phyloP scores from a whole-genome alignment of 2,888 invertebrate species.

The Acrocyrtus sp. region DNA sequence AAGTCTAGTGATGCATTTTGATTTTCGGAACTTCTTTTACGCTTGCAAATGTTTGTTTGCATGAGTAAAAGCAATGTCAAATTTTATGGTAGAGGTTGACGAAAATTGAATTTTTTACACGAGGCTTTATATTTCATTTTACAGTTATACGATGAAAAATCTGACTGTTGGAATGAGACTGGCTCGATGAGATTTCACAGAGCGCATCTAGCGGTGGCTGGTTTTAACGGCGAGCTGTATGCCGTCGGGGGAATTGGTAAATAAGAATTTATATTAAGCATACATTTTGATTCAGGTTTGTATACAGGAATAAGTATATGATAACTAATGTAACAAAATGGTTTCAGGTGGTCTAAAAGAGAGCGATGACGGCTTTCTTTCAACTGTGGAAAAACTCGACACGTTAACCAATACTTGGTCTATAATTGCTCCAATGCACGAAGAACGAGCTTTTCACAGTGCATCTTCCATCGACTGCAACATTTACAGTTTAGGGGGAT shows the following conservation, averaged over 20 bases:
- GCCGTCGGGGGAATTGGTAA: slow-evolving; percentile 64
- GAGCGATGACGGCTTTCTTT: slow-evolving; percentile 59
- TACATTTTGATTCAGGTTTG: too few species aligned
- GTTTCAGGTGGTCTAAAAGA: slow-evolving; percentile 61
- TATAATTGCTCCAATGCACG: slow-evolving; percentile 64
- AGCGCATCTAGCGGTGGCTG: slow-evolving; percentile 64
- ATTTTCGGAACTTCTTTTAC: too few species aligned
- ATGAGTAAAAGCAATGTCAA: background rate
- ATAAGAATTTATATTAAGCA: too few species aligned
- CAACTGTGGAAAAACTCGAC: slow-evolving; percentile 64
- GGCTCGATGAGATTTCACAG: slow-evolving; percentile 63
- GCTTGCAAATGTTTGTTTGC: too few species aligned
- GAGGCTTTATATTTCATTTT: background rate
- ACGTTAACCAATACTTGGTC: slow-evolving; percentile 64
- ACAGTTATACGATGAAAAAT: slow-evolving; percentile 64
- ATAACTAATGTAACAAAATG: too few species aligned
- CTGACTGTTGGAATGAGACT: slow-evolving; percentile 63
- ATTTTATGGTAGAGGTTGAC: background rate
- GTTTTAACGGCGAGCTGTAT: slow-evolving; percentile 64
- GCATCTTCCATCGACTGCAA: slow-evolving; percentile 64
- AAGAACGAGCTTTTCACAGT: slow-evolving; percentile 64
- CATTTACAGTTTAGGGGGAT: slow-evolving; percentile 65
- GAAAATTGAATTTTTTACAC: too few species aligned
- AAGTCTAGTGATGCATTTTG: too few species aligned
- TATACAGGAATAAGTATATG: too few species aligned